Evolutionary conservation across 2,888 invertebrate species (phyloP).

Genomic region (Eledone cirrhosa): DNA sequence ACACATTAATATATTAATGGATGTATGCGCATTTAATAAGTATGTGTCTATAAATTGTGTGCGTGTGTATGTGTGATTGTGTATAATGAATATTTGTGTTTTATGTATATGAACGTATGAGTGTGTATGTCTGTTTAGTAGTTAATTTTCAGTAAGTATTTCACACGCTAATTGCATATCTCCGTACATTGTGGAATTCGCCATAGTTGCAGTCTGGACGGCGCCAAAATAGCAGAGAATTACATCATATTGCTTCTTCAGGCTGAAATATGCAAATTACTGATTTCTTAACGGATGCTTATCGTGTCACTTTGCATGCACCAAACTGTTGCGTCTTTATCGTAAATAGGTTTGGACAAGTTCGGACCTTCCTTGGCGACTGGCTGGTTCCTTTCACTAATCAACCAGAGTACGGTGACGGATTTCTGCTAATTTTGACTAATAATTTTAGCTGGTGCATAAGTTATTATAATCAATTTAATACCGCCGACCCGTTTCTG

Average conservation of each 20-base stretch:
- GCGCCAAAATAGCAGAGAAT: conserved; percentile 26
- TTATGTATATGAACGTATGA: not conserved
- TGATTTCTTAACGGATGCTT: conserved; percentile 18
- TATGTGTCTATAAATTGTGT: not conserved
- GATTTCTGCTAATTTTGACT: conserved; percentile 27
- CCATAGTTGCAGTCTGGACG: conserved; percentile 3
- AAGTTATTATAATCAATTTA: conserved; percentile 23
- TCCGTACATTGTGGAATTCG: conserved; percentile 15
- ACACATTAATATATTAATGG: not conserved
- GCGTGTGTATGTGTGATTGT: not conserved
- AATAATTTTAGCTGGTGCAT: conserved; percentile 25
- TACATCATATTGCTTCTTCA: conserved; percentile 25
- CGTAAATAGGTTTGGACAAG: conserved; percentile 23
- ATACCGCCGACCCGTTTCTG: conserved; percentile 17
- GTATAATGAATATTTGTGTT: not conserved
- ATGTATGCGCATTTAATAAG: not conserved
- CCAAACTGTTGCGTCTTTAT: conserved; percentile 12
- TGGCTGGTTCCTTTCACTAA: conserved; percentile 23
- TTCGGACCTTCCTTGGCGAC: conserved; percentile 27
- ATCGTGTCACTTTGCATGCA: conserved; percentile 24
- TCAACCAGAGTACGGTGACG: conserved; percentile 21
- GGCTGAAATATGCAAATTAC: conserved; percentile 28
- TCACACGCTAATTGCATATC: conserved; percentile 26
- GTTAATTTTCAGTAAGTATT: not conserved
- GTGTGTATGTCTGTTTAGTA: not conserved